phyloP scores from a whole-genome alignment of 2,888 invertebrate species.

The Heliconius ismenius region DNA sequence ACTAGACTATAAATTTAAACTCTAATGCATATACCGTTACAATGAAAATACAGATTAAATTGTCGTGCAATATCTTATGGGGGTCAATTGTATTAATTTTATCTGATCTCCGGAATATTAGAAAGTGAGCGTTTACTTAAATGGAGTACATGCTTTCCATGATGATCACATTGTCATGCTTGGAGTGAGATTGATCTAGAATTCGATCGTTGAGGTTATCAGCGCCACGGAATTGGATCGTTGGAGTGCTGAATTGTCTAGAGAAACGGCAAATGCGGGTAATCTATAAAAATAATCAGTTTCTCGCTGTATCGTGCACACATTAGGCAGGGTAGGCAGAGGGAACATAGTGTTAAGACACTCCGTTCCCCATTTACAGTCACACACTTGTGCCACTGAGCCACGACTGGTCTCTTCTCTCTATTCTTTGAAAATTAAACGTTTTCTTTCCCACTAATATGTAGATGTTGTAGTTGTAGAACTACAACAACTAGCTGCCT shows the following conservation, averaged over 20 bases:
- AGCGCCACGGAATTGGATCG: constrained; percentile 41
- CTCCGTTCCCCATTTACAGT: too few species aligned
- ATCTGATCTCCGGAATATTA: constrained; percentile 55
- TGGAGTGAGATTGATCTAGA: constrained; percentile 44
- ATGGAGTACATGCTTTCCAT: constrained; percentile 50
- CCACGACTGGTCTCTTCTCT: too few species aligned
- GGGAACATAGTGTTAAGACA: too few species aligned
- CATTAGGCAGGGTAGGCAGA: too few species aligned
- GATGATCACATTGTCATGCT: constrained; percentile 48
- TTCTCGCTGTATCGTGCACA: too few species aligned
- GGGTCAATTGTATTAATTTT: constrained; percentile 57
- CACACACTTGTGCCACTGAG: too few species aligned
- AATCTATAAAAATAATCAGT: not conserved
- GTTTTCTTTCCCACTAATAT: too few species aligned
- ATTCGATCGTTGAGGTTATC: constrained; percentile 43
- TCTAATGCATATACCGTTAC: constrained; percentile 56
- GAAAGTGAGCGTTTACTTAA: constrained; percentile 56
- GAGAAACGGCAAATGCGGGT: constrained; percentile 42
- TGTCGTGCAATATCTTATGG: constrained; percentile 50
- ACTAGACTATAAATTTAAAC: constrained; percentile 52
- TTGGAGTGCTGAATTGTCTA: constrained; percentile 43
- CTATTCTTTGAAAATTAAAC: too few species aligned
- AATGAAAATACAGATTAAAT: constrained; percentile 54
- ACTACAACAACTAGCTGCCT: not conserved
- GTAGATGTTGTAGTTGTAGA: too few species aligned